Base-by-base conservation (phyloP, 1,140 invertebrate species). In the Hypsibius dujardini region DNA sequence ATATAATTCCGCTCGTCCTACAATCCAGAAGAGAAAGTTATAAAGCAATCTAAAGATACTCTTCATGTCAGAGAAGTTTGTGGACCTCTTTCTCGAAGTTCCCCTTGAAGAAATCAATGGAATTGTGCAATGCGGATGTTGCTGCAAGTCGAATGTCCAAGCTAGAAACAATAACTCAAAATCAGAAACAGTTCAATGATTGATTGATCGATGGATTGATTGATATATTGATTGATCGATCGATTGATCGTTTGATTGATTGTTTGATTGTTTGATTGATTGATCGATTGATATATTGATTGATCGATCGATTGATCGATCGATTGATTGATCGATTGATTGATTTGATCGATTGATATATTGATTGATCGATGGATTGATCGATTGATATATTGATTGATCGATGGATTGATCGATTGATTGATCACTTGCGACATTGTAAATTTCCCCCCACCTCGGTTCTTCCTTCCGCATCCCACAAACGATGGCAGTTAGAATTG, bases 401-500 rank as follows among this genome's bases (percentile, higher is more conserved):
- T 28, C 28, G 28, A 28, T 28, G 28, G 28, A 28, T 28, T 28
- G 28, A 28, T 28, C 28, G 28, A 28, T 28, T 28, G 28, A 28
- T 28, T 28, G 28, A 28, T 42, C 40, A 69, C 40, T 69, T 69
- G 67, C 7, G 7, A 69, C 40, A 69, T 74, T 1, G 75, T 76
- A 46, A 47, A 40, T 69, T 28, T 28, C 28, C 28, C 62, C 47
- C 71, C 62, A 79, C 79, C 79, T 92, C 80, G 80, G 86, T 84
- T 88, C 83, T 83, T 90, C 81, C 83, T 85, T 84, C 77, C 90
- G 84, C 93, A 97, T 97, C 14, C 95, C 95, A 82, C 97, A 92
- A 69, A 99, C 94, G 76, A 99, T 98, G 45, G 95, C 96, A 59
- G 95, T 99, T 50, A 99, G 83, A 76, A 99, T 98, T 75, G 89